Evolutionary conservation across 2,888 invertebrate genomes (phyloP), one percentile per base, ranked within the genome.

Genomic region (Tholera decimalis): DNA sequence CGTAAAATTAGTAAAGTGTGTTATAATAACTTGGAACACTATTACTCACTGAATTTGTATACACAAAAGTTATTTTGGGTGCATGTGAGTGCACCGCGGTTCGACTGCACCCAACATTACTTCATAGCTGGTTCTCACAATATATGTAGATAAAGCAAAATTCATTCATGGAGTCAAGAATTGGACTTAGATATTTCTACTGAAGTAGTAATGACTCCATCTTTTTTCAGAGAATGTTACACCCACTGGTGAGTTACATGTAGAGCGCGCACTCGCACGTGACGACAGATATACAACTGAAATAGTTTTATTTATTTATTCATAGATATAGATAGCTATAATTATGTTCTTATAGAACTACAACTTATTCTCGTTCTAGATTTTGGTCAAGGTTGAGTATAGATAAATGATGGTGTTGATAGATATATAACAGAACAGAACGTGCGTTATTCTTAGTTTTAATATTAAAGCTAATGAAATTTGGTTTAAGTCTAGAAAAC

Each of bases 151-250:
- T 56, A 82, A 74, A 79, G 74, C 89, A 85, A 94, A 94, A 94
- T 93, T 92, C 70, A 85, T 79, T 74, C 64, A 90, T 92, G 95
- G 95, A 95, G 95, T 95, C 95, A 88, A 80, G 58, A 87, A 94
- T 95, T 94, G 94, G 94, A 83, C 74, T 86, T 93, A 93, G 93
- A 82, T 81, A 73, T 87, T 84, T 82, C 74, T 57, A 73, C 82
- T 79, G 86, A 86, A 90, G 92, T 94, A 95, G 95, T 95, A 95
- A 95, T 85, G 95, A 87, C 95, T 95, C 95, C 95, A 94, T 93
- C 94, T 95, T 90, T 94, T 96, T 96, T 95, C 96, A 96, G 96
- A 96, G 88, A 93, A 92, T 95, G 91, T 95, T 89, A 94, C 95
- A 91, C 92, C 95, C 92, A 96, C 96, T 83, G 96, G 96, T 96